Evolutionary conservation across 92 coral and sea anemone genomes (phyloP), one percentile per base, ranked within the genome.

Genomic region (Epizoanthus illoricatus): DNA sequence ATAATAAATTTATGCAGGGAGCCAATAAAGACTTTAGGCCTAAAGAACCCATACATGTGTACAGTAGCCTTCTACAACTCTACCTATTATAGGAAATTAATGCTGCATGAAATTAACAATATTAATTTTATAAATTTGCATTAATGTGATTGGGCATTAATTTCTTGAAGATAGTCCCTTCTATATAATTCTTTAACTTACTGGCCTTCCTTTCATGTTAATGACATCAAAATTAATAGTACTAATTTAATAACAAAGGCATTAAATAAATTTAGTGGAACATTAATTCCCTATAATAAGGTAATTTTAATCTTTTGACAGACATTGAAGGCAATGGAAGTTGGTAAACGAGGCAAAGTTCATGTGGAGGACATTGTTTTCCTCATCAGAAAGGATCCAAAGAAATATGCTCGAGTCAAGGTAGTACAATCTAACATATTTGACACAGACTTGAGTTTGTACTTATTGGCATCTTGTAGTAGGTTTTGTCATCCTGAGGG

Each of bases 321-420:
- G 99, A 96, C 99, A 33, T 76, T 96, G 36, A 96, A 96, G 72
- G 99, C 99, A 59, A 96, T 96, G 99, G 99, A 90, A 42, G 97
- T 96, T 74, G 99, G 99, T 18, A 96, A 96, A 75, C 93, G 81
- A 58, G 99, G 99, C 23, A 93, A 92, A 74, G 99, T 96, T 20
- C 99, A 96, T 85, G 97, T 95, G 36, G 99, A 96, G 61, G 99
- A 96, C 59, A 93, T 93, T 49, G 99, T 96, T 16, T 96, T 96
- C 83, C 85, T 96, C 72, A 96, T 96, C 41, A 89, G 98, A 54
- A 95, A 95, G 75, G 98, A 95, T 72, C 98, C 98, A 3, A 95
- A 95, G 89, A 95, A 95, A 73, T 95, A 95, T 88, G 98, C 98
- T 5, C 85, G 98, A 74, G 98, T 95, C 4, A 95, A 95, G 96